Conservation (phyloP, 2,113 vertebrate species). For the Engraulis encrasicolus region DNA sequence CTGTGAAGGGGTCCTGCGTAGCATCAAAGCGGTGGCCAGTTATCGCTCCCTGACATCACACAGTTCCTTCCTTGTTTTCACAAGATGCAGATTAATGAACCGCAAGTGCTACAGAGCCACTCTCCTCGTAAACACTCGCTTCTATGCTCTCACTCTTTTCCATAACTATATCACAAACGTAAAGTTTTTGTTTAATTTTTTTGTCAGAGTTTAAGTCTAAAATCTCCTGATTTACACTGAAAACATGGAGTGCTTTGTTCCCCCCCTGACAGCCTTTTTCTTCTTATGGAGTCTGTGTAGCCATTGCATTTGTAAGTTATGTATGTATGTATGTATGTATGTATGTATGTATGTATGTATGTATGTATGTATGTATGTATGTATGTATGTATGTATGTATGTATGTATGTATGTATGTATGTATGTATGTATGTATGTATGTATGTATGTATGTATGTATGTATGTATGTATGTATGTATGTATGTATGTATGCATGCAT, state of each 20-base stretch:
- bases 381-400: too few species aligned
- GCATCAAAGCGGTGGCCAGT: slow-evolving; percentile 49
- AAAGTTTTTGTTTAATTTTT: background rate
- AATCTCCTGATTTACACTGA: background rate
- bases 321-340: too few species aligned
- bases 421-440: too few species aligned
- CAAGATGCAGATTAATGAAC: slow-evolving; percentile 39
- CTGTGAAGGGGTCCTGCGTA: slow-evolving; percentile 39
- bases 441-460: too few species aligned
- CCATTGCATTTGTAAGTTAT: background rate
- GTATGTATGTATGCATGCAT: too few species aligned
- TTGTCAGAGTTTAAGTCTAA: background rate
- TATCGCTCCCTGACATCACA: slow-evolving; percentile 47
- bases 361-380: too few species aligned
- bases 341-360: too few species aligned
- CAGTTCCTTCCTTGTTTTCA: slow-evolving; percentile 45
- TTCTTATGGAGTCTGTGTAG: background rate
- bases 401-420: too few species aligned
- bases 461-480: too few species aligned
- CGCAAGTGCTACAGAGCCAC: slow-evolving; percentile 19
- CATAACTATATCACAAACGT: slow-evolving; percentile 40
- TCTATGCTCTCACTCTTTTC: slow-evolving; percentile 10
- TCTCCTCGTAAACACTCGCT: slow-evolving; percentile 8
- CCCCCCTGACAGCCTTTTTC: background rate
- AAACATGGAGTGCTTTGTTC: background rate